Percentiles rank a stretch among this genome's conserved stretches.
Conservation (phyloP, 2,113 vertebrate genomes). For the Chiloscyllium plagiosum region DNA sequence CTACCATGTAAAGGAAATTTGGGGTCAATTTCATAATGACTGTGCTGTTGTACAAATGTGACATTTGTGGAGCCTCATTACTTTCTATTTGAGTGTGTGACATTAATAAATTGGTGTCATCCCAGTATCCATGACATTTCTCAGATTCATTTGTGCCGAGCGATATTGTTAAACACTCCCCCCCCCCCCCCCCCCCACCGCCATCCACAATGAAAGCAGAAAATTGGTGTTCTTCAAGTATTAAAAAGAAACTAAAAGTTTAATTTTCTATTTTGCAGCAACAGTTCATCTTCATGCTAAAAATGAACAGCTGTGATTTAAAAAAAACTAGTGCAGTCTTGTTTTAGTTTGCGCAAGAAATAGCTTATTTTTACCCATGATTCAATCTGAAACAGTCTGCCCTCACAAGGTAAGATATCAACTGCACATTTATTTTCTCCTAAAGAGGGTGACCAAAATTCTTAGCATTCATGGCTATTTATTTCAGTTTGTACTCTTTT, state of each 20-base stretch:
- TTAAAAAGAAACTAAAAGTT: not conserved
- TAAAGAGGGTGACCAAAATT: not conserved
- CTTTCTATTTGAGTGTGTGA: conserved; percentile 34
- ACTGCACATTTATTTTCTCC: not conserved
- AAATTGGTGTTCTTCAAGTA: not conserved
- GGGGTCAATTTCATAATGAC: conserved; percentile 30
- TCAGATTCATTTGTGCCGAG: not conserved
- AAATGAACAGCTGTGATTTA: not conserved
- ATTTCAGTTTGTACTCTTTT: not conserved
- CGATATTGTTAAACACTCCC: not conserved
- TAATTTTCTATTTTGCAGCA: not conserved
- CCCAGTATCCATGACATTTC: conserved; percentile 16
- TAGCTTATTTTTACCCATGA: not conserved
- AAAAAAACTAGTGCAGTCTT: not conserved
- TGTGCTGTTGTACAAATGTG: not conserved
- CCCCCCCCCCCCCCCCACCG: not conserved
- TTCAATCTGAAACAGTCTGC: not conserved
- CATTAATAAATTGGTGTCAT: conserved; percentile 18
- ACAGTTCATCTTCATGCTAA: not conserved
- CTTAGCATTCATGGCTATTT: not conserved
- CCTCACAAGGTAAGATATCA: not conserved
- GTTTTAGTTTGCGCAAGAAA: not conserved
- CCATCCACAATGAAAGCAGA: not conserved
- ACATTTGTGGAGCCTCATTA: not conserved
- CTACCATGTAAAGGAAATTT: conserved; percentile 25